These are phyloP conservation scores for Cetoscarus ocellatus DNA, from an alignment of 2,797 vertebrate genomes.

Conservation along the genomic window DNA sequence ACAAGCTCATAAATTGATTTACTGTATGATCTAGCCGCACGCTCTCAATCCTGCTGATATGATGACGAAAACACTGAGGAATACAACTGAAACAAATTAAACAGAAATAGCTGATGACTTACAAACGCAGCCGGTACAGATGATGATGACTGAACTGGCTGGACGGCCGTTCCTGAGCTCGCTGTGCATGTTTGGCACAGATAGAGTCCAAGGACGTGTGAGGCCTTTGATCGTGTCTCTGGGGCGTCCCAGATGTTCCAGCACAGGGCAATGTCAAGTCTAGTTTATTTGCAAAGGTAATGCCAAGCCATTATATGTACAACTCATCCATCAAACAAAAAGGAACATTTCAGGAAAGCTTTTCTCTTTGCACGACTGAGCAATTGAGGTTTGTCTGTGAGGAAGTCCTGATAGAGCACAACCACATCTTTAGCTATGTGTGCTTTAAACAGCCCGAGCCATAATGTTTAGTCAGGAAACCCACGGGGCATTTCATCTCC, in stretches of 20 bases:
- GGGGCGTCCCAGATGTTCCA: slow-evolving; percentile 79
- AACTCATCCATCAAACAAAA: slow-evolving; percentile 78
- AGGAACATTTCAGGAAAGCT: slow-evolving; percentile 56
- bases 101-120: slow-evolving; percentile 66
- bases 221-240: slow-evolving; percentile 75
- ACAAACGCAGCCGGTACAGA: slow-evolving; percentile 58
- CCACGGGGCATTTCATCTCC: slow-evolving; percentile 37
- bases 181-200: slow-evolving; percentile 71
- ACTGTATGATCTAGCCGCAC: slow-evolving; percentile 24
- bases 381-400: slow-evolving; percentile 65
- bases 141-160: slow-evolving; percentile 63
- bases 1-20: slow-evolving; percentile 52
- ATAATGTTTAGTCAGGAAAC: slow-evolving; percentile 35
- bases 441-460: slow-evolving; percentile 47
- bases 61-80: slow-evolving; percentile 52
- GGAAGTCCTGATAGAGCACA: slow-evolving; percentile 64
- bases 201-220: slow-evolving; percentile 71
- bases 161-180: slow-evolving; percentile 54
- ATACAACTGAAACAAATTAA: slow-evolving; percentile 55
- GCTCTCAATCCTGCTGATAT: slow-evolving; percentile 45
- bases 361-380: slow-evolving; percentile 60
- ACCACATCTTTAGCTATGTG: slow-evolving; percentile 55
- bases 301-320: slow-evolving; percentile 70
- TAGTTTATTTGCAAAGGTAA: slow-evolving; percentile 79
- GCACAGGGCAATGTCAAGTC: slow-evolving; percentile 73